Base-by-base conservation (phyloP, 2,888 invertebrate species). In the Hanleya hanleyi region DNA sequence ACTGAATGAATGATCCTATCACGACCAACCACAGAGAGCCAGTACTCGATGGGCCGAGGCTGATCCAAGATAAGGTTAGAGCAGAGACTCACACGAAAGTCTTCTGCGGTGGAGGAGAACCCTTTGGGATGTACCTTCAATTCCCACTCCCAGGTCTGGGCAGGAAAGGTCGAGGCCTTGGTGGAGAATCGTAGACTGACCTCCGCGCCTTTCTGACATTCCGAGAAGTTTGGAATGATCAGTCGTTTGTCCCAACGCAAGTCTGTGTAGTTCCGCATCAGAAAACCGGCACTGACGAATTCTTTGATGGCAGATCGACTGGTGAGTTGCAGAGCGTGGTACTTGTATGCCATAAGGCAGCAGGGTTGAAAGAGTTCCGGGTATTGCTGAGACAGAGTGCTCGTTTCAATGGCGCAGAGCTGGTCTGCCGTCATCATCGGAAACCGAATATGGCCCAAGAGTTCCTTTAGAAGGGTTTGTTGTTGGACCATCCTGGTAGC, bases 371-470 rank as follows among this genome's bases (percentile, higher is more conserved):
- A 90, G 29, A 90, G 77, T 18, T 87, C 86, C 18, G 86, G 83
- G 75, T 89, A 84, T 62, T 84, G 94, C 83, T 94, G 94, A 1
- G 95, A 94, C 6, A 98, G 91, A 0, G 96, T 95, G 22, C 94
- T 94, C 18, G 96, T 91, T 68, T 98, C 92, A 32, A 98, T 90
- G 87, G 95, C 95, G 3, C 96, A 95, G 78, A 98, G 90, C 90
- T 98, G 96, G 70, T 95, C 93, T 0, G 97, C 96, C 18, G 96
- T 94, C 97, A 98, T 98, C 97, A 97, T 97, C 0, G 98, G 96
- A 91, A 98, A 98, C 80, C 96, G 92, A 74, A 97, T 94, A 78
- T 95, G 94, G 0, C 94, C 92, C 92, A 97, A 95, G 0, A 96
- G 94, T 61, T 94, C 93, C 47, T 94, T 93, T 0, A 96, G 94